A percentile compares a stretch with the other conserved stretches of the same genome.
These are phyloP conservation scores for Nephrotoma flavescens DNA, from an alignment of 2,888 invertebrate species.

Conservation along the genomic window DNA sequence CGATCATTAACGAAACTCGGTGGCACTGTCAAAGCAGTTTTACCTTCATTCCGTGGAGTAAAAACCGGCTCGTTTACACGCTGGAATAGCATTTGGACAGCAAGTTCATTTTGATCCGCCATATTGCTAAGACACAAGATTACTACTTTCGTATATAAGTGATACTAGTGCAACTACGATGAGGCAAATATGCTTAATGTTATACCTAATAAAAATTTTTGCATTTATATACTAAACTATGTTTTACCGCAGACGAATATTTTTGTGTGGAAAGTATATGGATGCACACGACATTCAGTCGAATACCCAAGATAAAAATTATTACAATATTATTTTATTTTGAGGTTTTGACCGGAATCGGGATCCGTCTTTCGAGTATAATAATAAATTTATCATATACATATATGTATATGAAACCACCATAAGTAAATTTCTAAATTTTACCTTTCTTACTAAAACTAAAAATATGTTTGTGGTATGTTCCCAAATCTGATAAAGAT, in stretches of 20 bases:
- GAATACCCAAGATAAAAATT: not conserved
- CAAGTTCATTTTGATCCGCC: not conserved
- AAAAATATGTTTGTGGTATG: not conserved
- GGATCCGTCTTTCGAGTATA: not conserved
- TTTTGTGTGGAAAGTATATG: not conserved
- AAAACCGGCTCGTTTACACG: conserved; percentile 29
- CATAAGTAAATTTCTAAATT: not conserved
- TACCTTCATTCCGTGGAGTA: conserved; percentile 25
- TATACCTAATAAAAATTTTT: not conserved
- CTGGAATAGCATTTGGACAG: conserved; percentile 19
- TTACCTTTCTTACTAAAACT: not conserved
- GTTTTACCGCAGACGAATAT: too few species aligned
- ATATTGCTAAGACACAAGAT: not conserved
- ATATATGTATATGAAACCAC: not conserved
- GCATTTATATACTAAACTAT: not conserved
- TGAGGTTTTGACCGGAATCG: not conserved
- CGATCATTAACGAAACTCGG: conserved; percentile 24
- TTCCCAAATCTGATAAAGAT: not conserved
- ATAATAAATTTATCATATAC: not conserved
- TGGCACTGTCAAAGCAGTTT: conserved; percentile 24
- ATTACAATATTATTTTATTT: not conserved
- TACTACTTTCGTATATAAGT: not conserved
- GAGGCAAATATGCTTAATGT: not conserved
- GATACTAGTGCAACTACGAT: not conserved
- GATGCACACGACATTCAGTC: not conserved